These are phyloP conservation scores for Pithecia hirsuta DNA, from an alignment of 2,797 vertebrate genomes.

Conservation along the genomic window DNA sequence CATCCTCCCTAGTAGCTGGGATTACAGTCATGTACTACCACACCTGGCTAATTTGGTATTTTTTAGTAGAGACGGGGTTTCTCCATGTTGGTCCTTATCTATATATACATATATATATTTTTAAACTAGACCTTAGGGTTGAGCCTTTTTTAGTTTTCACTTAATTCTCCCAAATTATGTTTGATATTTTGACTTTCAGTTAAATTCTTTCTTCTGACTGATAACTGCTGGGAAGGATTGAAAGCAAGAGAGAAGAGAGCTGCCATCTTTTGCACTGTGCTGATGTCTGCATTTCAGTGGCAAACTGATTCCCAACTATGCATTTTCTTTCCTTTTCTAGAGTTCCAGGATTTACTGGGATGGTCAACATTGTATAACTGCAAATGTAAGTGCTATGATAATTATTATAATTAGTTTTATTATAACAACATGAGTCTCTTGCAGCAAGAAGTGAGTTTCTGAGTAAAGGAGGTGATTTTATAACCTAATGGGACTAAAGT, in stretches of 20 bases:
- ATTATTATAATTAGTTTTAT: slow-evolving; percentile 56
- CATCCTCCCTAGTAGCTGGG: too few relatives aligned
- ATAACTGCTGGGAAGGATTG: neutral
- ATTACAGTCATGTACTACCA: too few relatives aligned
- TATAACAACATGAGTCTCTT: slow-evolving; percentile 20
- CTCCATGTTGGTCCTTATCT: too few relatives aligned
- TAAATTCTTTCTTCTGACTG: neutral
- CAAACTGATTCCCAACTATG: neutral
- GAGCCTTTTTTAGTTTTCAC: neutral
- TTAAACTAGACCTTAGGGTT: neutral
- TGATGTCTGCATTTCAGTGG: neutral
- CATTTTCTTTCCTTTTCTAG: neutral
- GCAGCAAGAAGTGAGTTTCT: slow-evolving; percentile 37
- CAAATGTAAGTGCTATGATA: slow-evolving; percentile 16
- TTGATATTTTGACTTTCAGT: neutral
- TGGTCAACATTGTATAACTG: neutral
- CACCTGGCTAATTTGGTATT: too few relatives aligned
- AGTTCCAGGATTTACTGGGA: neutral
- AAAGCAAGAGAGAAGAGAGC: neutral
- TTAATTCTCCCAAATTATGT: neutral
- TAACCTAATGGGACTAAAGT: neutral
- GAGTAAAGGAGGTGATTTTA: slow-evolving; percentile 35
- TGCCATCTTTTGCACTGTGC: neutral
- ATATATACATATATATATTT: too few relatives aligned
- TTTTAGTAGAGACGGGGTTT: too few relatives aligned